Base-by-base conservation (phyloP, 2,888 invertebrate genomes). In the Malachius bipustulatus region DNA sequence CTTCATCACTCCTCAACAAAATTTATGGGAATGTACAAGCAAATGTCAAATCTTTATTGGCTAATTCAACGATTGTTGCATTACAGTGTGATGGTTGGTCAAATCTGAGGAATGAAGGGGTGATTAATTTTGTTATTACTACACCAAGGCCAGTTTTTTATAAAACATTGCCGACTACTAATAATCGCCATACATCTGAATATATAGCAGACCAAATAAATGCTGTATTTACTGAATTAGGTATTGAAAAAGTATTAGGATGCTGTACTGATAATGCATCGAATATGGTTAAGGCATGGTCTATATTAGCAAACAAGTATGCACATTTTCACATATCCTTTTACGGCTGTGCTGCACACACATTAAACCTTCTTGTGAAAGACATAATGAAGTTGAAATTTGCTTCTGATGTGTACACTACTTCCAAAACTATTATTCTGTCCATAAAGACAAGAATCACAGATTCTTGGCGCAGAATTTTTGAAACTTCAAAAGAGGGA, bases 121-220 rank as follows among this genome's bases (percentile, higher is more conserved):
- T 41, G 11, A 37, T 41, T 13, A 44, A 37, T 30, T 39, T 44
- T 37, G 31, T 44, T 4, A 30, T 42, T 10, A 40, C 38, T 9
- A 44, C 32, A 31, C 41, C 47, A 16, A 37, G 41, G 30, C 43
- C 42, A 24, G 14, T 38, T 12, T 41, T 42, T 36, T 36, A 41
- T 11, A 39, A 45, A 29, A 43, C 42, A 13, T 28, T 42, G 13
- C 27, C 32, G 14, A 39, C 42, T 8, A 35, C 43, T 28, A 16
- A 3, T 10, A 39, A 41, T 12, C 37, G 41, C 9, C 42, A 47
- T 26, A 40, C 31, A 32, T 33, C 30, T 3, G 28, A 34, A 34
- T 34, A 34, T 13, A 15, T 34, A 26, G 14, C n/a, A 6, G 27
- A 34, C 4, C 30, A 12, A 36, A 42, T 45, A 12, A 35, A 34